These are phyloP conservation scores for Halichoeres trimaculatus DNA, from an alignment of 2,113 vertebrate species.

Conservation along the genomic window DNA sequence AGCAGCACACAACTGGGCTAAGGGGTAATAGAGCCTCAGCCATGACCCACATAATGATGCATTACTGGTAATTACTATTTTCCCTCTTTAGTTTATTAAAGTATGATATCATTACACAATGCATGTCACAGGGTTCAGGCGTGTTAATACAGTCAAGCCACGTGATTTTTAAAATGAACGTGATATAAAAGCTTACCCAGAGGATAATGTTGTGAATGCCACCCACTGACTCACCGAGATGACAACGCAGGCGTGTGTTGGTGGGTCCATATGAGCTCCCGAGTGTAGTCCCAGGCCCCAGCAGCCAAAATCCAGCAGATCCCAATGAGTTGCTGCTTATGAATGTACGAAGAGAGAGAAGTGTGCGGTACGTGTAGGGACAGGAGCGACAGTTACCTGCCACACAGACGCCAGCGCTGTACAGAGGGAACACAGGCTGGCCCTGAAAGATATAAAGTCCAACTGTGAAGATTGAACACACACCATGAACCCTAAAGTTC, in stretches of 20 bases:
- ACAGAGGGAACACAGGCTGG: conserved; percentile 87
- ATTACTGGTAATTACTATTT: background rate
- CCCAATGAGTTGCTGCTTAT: conserved; percentile 89
- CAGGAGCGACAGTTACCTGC: conserved; percentile 88
- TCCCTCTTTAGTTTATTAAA: background rate
- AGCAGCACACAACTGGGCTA: conserved; percentile 35
- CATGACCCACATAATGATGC: conserved; percentile 7
- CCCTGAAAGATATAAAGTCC: conserved; percentile 73
- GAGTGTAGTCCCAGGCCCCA: conserved; percentile 84
- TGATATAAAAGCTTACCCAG: background rate
- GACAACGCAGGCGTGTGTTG: conserved; percentile 89
- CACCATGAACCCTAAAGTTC: too few species aligned
- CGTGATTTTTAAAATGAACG: too few species aligned
- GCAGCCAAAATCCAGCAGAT: conserved; percentile 87
- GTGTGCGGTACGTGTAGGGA: conserved; percentile 85
- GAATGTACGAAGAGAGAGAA: conserved; percentile 87
- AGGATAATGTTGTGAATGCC: background rate
- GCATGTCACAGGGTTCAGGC: background rate
- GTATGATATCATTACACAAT: background rate
- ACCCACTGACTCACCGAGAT: conserved; percentile 83
- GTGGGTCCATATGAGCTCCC: conserved; percentile 88
- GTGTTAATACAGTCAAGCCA: background rate
- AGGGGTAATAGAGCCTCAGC: conserved; percentile 26
- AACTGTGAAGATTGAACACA: background rate
- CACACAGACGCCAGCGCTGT: conserved; percentile 86